phyloP scores from a whole-genome alignment of 2,888 invertebrate genomes.

The Drosophila mimica region DNA sequence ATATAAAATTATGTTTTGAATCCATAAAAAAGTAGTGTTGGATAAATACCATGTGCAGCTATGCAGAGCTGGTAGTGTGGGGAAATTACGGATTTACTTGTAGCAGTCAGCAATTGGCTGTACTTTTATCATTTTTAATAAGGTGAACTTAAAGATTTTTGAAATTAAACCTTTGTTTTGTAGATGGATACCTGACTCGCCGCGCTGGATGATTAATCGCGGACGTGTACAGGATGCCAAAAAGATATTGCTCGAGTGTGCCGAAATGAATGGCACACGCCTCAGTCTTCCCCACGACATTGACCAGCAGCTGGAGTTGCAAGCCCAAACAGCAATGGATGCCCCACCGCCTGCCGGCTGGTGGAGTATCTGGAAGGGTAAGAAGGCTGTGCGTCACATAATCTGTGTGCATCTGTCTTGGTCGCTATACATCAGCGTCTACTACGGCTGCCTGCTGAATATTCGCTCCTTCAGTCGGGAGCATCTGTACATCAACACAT shows the following conservation, averaged over 20 bases:
- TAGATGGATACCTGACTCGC: slow-evolving; percentile 86
- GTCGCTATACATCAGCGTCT: slow-evolving; percentile 85
- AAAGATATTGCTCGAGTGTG: slow-evolving; percentile 83
- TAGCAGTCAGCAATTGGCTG: neutral
- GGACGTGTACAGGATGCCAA: slow-evolving; percentile 85
- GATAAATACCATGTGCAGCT: neutral
- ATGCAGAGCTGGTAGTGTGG: slow-evolving; percentile 1
- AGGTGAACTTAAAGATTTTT: neutral
- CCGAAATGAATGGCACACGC: slow-evolving; percentile 84
- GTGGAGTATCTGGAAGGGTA: slow-evolving; percentile 85
- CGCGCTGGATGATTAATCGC: slow-evolving; percentile 85
- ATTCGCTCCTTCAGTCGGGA: slow-evolving; percentile 85
- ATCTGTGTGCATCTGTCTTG: slow-evolving; percentile 84
- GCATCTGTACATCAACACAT: slow-evolving; percentile 85
- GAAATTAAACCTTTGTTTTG: neutral
- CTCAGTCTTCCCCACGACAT: slow-evolving; percentile 84
- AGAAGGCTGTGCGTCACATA: slow-evolving; percentile 83
- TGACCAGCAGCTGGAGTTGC: slow-evolving; percentile 84
- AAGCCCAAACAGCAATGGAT: slow-evolving; percentile 84
- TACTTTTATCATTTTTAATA: neutral
- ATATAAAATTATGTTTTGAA: neutral
- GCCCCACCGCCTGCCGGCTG: slow-evolving; percentile 84
- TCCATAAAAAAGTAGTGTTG: neutral
- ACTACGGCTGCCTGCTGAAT: slow-evolving; percentile 86
- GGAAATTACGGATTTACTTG: neutral